Evolutionary conservation across 2,113 vertebrate genomes (phyloP).

Genomic region (Psophia crepitans): DNA sequence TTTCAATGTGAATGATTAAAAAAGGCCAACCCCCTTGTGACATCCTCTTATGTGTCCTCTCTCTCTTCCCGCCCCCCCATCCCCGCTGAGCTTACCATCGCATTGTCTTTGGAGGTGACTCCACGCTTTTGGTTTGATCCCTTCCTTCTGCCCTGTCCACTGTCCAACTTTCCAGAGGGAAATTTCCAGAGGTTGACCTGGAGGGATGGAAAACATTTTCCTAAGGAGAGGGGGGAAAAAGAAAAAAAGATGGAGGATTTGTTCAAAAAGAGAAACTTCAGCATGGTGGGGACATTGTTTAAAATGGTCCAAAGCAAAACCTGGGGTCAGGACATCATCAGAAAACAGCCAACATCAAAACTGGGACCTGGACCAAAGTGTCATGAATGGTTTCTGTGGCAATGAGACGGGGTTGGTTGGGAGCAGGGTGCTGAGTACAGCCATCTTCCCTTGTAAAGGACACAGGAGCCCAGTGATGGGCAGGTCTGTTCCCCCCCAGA

Average conservation of each 20-base stretch:
- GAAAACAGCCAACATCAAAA: not conserved
- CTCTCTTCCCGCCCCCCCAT: fast-evolving
- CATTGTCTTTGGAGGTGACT: not conserved
- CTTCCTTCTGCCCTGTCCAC: not conserved
- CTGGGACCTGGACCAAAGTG: not conserved
- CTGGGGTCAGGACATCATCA: not conserved
- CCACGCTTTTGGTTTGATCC: not conserved
- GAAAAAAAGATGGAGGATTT: not conserved
- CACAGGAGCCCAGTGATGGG: not conserved
- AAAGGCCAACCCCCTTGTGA: not conserved
- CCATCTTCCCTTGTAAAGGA: not conserved
- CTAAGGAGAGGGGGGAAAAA: not conserved
- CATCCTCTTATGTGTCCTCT: not conserved
- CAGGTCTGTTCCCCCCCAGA: not conserved
- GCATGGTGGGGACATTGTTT: not conserved
- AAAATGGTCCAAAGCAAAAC: not conserved
- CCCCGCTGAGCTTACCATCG: fast-evolving
- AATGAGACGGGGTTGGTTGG: fast-evolving
- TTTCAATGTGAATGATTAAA: not conserved
- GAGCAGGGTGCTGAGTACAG: not conserved
- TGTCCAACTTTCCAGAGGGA: not conserved
- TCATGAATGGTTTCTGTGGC: not conserved
- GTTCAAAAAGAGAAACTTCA: not conserved
- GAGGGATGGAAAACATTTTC: not conserved
- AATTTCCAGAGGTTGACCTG: not conserved